Evolutionary conservation across 2,888 invertebrate genomes (phyloP).

Genomic region (Formica aserva): DNA sequence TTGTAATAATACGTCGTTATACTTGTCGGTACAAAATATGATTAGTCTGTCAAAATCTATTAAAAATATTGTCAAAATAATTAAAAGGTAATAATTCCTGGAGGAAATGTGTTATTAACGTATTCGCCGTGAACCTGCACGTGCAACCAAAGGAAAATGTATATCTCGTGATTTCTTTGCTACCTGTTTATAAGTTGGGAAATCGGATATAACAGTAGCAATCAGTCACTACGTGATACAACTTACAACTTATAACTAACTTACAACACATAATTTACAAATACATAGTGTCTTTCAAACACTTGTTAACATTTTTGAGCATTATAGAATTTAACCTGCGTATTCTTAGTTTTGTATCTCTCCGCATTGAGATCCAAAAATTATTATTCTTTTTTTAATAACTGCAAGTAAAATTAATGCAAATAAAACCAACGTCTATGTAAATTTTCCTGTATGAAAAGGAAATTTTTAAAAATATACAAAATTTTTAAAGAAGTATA

Average conservation of each 20-base stretch:
- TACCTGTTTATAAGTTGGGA: constrained; percentile 6
- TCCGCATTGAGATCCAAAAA: not conserved
- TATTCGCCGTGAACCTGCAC: not conserved
- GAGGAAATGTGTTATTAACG: constrained; percentile 20
- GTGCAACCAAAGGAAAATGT: not conserved
- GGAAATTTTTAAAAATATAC: no score
- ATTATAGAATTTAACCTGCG: not conserved
- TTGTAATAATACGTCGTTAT: not conserved
- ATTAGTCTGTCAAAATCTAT: not conserved
- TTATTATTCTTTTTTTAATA: not conserved
- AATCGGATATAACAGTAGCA: constrained; percentile 7
- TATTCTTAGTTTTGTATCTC: not conserved
- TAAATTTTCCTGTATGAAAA: not conserved
- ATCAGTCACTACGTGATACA: not conserved
- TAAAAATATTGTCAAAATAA: constrained; percentile 13
- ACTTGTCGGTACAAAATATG: not conserved
- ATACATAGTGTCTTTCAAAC: not conserved
- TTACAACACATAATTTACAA: constrained; percentile 11
- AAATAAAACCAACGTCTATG: not conserved
- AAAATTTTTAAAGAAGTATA: not conserved
- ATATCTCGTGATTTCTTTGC: not conserved
- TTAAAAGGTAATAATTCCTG: constrained; percentile 3
- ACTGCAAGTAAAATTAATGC: not conserved
- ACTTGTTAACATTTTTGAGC: not conserved
- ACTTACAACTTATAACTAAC: constrained; percentile 12